phyloP scores from a whole-genome alignment of 2,888 invertebrate species.

The Zaprionus bogoriensis region DNA sequence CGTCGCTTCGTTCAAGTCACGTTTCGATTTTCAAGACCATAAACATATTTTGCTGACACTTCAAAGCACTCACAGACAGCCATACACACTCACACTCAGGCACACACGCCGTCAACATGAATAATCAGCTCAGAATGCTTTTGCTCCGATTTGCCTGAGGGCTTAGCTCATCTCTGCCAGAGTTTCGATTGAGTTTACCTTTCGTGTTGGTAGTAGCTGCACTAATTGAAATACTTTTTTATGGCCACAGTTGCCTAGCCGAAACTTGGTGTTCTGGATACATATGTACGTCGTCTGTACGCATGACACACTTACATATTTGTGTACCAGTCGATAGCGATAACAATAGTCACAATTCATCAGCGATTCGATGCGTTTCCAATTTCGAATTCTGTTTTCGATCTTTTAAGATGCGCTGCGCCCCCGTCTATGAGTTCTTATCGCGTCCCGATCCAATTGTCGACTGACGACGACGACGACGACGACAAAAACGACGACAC shows the following conservation, averaged over 20 bases:
- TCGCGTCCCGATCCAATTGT: slow-evolving; percentile 63
- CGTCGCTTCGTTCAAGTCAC: slow-evolving; percentile 49
- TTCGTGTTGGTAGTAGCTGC: neutral
- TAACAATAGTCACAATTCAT: slow-evolving; percentile 51
- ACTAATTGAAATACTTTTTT: slow-evolving; percentile 21
- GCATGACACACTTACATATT: slow-evolving; percentile 36
- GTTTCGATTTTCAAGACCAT: slow-evolving; percentile 57
- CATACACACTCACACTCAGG: slow-evolving; percentile 1
- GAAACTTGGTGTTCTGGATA: neutral
- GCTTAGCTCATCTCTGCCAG: no score
- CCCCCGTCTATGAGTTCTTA: slow-evolving; percentile 52
- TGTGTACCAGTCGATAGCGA: slow-evolving; percentile 31
- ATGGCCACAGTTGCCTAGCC: slow-evolving; percentile 2
- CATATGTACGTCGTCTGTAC: neutral
- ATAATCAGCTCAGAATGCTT: slow-evolving; percentile 1
- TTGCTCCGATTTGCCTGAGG: slow-evolving; percentile 9
- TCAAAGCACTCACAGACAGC: slow-evolving; percentile 28
- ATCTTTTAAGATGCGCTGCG: slow-evolving; percentile 30
- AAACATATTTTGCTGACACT: slow-evolving; percentile 68
- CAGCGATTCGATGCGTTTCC: slow-evolving; percentile 25
- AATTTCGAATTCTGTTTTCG: slow-evolving; percentile 31
- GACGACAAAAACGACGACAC: slow-evolving; percentile 16
- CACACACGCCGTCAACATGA: slow-evolving; percentile 7
- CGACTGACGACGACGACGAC: slow-evolving; percentile 53
- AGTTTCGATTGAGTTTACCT: slow-evolving; percentile 40